Evolutionary conservation across 2,888 invertebrate genomes (phyloP).

Genomic region (Conus canariensis): DNA sequence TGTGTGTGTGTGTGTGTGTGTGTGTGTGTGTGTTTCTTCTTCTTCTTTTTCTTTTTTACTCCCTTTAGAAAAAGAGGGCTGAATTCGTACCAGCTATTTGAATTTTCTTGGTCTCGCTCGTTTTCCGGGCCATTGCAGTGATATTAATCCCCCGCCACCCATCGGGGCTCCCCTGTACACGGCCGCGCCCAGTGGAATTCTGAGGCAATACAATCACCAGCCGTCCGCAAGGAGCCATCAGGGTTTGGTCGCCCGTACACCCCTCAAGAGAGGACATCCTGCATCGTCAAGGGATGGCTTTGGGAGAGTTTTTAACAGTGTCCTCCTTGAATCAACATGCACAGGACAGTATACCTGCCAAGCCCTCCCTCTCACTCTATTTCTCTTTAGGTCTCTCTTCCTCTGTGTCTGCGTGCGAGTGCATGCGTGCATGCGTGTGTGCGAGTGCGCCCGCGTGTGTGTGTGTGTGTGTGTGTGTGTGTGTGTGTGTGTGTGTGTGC

Average conservation of each 20-base stretch:
- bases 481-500: slow-evolving; percentile 4
- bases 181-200: neutral
- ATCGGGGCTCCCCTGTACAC: neutral
- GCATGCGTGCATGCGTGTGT: neutral
- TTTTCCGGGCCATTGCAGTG: too few relatives aligned
- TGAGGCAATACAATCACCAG: neutral
- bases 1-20: too few relatives aligned
- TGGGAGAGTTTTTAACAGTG: neutral
- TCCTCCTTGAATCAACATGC: neutral
- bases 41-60: too few relatives aligned
- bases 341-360: neutral
- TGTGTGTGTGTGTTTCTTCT: too few relatives aligned
- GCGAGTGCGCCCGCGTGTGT: neutral
- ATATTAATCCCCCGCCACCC: neutral
- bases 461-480: neutral
- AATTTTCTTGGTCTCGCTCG: too few relatives aligned
- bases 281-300: neutral
- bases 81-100: too few relatives aligned
- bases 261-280: neutral
- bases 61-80: too few relatives aligned
- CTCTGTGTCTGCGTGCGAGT: neutral
- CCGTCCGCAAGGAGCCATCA: neutral
- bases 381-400: neutral
- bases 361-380: neutral
- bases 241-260: neutral